Conservation (phyloP, 2,113 vertebrate species). For the Amphiprion ocellaris region DNA sequence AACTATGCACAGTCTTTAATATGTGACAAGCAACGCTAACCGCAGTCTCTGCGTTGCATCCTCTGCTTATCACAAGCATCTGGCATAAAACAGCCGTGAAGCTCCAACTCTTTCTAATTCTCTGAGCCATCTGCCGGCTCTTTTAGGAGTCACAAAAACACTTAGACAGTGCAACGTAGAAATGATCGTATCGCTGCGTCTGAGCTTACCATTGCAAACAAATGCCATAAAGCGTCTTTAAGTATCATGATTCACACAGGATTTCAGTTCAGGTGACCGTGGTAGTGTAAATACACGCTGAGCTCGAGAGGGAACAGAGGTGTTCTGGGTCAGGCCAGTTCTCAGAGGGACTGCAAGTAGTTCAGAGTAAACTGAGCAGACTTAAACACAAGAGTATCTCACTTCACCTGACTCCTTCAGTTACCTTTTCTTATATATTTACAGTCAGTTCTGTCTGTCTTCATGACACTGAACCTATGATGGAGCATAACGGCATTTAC, state of each 20-base stretch:
- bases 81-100: slow-evolving; percentile 64
- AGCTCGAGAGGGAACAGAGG: slow-evolving; percentile 6
- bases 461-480: background rate
- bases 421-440: slow-evolving; percentile 1
- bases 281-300: slow-evolving; percentile 17
- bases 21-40: slow-evolving; percentile 57
- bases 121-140: slow-evolving; percentile 60
- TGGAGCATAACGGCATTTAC: background rate
- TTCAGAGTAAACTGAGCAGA: background rate
- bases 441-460: slow-evolving; percentile 1
- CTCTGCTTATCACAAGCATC: slow-evolving; percentile 61
- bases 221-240: slow-evolving; percentile 16
- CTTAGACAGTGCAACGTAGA: slow-evolving; percentile 26
- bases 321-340: slow-evolving; percentile 11
- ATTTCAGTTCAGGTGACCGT: slow-evolving; percentile 19
- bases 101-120: slow-evolving; percentile 62
- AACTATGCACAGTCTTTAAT: slow-evolving; percentile 69
- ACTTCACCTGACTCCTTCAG: slow-evolving; percentile 5
- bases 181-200: slow-evolving; percentile 13
- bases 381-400: background rate
- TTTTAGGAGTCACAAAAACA: slow-evolving; percentile 50
- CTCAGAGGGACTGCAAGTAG: slow-evolving; percentile 15
- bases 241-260: background rate
- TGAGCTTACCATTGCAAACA: slow-evolving; percentile 1
- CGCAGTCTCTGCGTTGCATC: slow-evolving; percentile 47